phyloP scores from a whole-genome alignment of 2,888 invertebrate genomes.

The Drosophila melanosoma region DNA sequence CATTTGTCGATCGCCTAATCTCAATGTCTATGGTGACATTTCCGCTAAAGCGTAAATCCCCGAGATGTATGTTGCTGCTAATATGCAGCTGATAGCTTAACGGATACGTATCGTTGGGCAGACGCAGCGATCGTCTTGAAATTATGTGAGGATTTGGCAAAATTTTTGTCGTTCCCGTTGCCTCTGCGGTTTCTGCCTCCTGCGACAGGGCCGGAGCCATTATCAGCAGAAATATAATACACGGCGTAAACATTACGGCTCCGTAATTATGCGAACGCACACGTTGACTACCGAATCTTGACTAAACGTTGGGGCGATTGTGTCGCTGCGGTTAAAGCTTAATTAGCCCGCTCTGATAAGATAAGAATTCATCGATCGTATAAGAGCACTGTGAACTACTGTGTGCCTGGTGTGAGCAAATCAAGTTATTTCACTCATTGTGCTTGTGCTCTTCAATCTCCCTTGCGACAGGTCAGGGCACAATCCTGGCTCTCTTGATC shows the following conservation, averaged over 20 bases:
- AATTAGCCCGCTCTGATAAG: conserved; percentile 62
- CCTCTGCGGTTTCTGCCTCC: conserved; percentile 5
- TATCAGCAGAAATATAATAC: conserved; percentile 35
- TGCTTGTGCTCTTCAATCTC: conserved; percentile 14
- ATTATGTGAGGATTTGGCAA: conserved; percentile 10
- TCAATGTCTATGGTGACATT: conserved; percentile 81
- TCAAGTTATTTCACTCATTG: not conserved
- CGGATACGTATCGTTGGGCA: conserved; percentile 87
- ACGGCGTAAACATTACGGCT: conserved; percentile 49
- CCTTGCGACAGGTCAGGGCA: conserved; percentile 61
- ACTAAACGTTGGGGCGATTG: conserved; percentile 57
- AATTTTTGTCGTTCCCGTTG: conserved; percentile 2
- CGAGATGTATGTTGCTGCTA: conserved; percentile 75
- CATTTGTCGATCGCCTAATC: conserved; percentile 73
- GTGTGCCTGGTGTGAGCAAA: not conserved
- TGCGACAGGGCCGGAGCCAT: conserved; percentile 29
- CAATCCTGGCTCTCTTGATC: conserved; percentile 38
- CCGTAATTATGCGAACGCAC: conserved; percentile 47
- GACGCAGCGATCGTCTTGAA: conserved; percentile 82
- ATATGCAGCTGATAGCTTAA: conserved; percentile 86
- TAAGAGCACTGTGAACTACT: conserved; percentile 30
- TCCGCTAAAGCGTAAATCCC: conserved; percentile 71
- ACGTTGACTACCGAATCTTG: conserved; percentile 60
- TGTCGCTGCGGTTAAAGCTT: conserved; percentile 39
- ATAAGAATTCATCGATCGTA: conserved; percentile 59